Evolutionary conservation across 2,797 vertebrate species (phyloP), one percentile per base, ranked within the genome.

Genomic region (Sebastes itinus): DNA sequence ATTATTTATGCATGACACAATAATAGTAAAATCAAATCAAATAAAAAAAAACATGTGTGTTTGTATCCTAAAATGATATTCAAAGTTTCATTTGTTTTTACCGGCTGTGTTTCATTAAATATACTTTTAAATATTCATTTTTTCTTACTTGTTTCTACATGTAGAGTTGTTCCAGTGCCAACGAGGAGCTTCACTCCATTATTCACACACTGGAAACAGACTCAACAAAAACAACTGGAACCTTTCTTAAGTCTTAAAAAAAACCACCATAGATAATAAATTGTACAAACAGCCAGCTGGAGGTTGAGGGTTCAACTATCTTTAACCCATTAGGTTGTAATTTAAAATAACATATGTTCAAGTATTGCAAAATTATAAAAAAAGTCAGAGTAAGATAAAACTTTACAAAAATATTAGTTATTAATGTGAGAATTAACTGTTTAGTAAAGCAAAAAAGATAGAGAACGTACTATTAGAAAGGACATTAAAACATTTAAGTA

Each of bases 81-180:
- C 10, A 16, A 27, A 12, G 22, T n/a, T 56, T 42, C 2, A 42
- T 27, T 5, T 32, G 27, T n/a, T 11, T 30, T 12, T 13, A 18
- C 4, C 10, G 33, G 4, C 4, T 46, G 8, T 5, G 25, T 73
- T 22, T 20, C 9, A 33, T 10, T 9, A 10, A 64, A 1, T 5
- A 55, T 1, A 1, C 2, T 12, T 32, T 59, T 32, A 27, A 52
- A 28, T 7, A 22, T 27, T 5, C 0, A 0, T 52, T 32, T 71
- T 35, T 49, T 78, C 88, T 89, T 90, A 91, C 88, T 81, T 75
- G 66, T 66, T 49, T 91, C n/a, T 27, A 91, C 67, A n/a, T 6
- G 72, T 4, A 91, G 59, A 81, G 77, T 81, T 0, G 76, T 84
- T 78, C 85, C 92, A 70, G 58, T 55, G 38, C 81, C 49, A 68